Conservation (phyloP, 2,888 invertebrate species). For the Anticlea derivata region DNA sequence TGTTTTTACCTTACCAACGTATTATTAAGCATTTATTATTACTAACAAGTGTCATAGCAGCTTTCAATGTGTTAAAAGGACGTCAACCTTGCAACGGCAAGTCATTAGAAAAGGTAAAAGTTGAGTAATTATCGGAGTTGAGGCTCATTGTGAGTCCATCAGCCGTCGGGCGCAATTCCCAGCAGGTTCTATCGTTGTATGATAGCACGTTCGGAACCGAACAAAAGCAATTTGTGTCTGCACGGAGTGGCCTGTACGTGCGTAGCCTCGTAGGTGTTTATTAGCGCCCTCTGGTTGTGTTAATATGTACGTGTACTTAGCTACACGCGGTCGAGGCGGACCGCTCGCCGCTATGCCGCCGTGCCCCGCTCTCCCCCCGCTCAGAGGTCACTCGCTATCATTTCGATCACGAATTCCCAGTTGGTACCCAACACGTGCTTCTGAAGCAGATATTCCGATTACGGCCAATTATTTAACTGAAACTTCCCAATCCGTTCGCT, state of each 20-base stretch:
- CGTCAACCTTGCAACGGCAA: constrained; percentile 44
- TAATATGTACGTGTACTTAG: constrained; percentile 50
- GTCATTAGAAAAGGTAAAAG: constrained; percentile 59
- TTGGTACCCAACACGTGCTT: constrained; percentile 53
- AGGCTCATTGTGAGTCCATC: constrained; percentile 65
- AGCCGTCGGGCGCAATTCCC: constrained; percentile 59
- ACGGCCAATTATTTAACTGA: constrained; percentile 56
- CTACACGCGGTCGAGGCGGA: constrained; percentile 32
- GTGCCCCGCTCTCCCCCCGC: constrained; percentile 53
- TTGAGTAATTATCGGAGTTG: constrained; percentile 58
- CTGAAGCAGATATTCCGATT: constrained; percentile 43
- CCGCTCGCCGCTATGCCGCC: constrained; percentile 32
- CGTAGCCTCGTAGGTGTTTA: constrained; percentile 76
- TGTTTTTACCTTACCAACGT: constrained; percentile 2
- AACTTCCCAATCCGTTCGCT: constrained; percentile 41
- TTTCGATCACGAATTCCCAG: constrained; percentile 64
- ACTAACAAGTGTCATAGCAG: constrained; percentile 21
- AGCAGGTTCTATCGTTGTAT: constrained; percentile 44
- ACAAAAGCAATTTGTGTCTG: constrained; percentile 82
- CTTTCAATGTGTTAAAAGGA: constrained; percentile 34
- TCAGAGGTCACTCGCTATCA: constrained; percentile 67
- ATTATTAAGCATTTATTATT: constrained; percentile 15
- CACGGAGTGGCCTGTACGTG: constrained; percentile 70
- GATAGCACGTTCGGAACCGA: constrained; percentile 68
- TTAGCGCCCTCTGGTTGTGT: constrained; percentile 66